phyloP scores from a whole-genome alignment of 1,140 invertebrate species.

The Neodiprion virginianus region DNA sequence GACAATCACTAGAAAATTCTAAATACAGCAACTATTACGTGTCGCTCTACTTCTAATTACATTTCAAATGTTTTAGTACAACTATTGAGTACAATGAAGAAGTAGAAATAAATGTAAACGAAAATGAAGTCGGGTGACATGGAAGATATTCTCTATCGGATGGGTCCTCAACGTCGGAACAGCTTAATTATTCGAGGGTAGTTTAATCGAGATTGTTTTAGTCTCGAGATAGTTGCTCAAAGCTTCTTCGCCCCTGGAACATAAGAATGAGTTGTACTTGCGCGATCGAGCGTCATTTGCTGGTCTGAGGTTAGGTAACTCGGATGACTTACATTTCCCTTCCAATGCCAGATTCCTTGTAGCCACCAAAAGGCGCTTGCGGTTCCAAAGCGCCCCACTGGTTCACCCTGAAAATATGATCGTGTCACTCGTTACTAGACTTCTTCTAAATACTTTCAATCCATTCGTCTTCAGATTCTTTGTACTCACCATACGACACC shows the following conservation, averaged over 20 bases:
- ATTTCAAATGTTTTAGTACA: too few species aligned
- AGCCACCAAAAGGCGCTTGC: conserved; percentile 82
- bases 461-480: conserved; percentile 15
- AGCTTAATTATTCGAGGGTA: conserved; percentile 39
- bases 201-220: conserved; percentile 73
- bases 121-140: too few species aligned
- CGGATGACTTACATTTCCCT: conserved; percentile 71
- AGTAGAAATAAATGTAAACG: too few species aligned
- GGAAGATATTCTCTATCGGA: too few species aligned
- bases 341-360: conserved; percentile 80
- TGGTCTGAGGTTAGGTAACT: too few species aligned
- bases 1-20: too few species aligned
- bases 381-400: conserved; percentile 72
- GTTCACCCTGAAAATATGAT: conserved; percentile 70
- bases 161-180: too few species aligned
- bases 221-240: conserved; percentile 75
- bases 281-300: too few species aligned
- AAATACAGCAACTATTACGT: too few species aligned
- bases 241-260: conserved; percentile 74
- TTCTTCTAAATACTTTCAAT: conserved; percentile 10
- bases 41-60: too few species aligned
- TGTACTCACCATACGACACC: conserved; percentile 72
- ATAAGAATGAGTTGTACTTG: conserved; percentile 22
- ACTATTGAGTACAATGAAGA: too few species aligned
- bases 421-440: conserved; percentile 16